Percentiles rank a stretch among this genome's conserved stretches.
phyloP scores from a whole-genome alignment of 2,113 vertebrate species.

The Urocolius indicus region DNA sequence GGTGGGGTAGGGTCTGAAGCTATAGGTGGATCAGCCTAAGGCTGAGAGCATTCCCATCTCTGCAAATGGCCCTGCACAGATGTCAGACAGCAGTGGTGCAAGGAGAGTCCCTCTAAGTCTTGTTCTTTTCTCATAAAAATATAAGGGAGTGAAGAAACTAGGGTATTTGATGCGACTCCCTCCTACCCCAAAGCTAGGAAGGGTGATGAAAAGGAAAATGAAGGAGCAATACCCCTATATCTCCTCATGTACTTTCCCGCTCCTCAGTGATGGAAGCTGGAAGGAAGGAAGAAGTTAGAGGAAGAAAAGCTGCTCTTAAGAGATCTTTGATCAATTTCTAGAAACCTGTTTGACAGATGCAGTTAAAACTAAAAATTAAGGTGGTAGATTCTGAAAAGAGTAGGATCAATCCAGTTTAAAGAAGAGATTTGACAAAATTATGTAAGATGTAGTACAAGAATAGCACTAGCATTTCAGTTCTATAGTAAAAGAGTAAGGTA shows the following conservation, averaged over 20 bases:
- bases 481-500: not conserved
- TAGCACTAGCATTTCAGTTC: not conserved
- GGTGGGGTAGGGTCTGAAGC: not conserved
- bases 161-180: not conserved
- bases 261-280: not conserved
- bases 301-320: not conserved
- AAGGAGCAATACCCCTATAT: not conserved
- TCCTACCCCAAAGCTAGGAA: not conserved
- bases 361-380: slow-evolving; percentile 8
- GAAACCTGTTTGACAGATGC: not conserved
- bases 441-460: not conserved
- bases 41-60: not conserved
- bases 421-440: slow-evolving; percentile 30
- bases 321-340: not conserved
- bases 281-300: not conserved
- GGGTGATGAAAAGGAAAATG: not conserved
- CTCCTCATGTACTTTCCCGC: not conserved
- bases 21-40: not conserved
- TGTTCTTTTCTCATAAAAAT: not conserved
- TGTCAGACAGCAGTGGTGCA: not conserved
- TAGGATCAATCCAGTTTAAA: not conserved
- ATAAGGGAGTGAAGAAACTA: not conserved
- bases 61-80: not conserved
- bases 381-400: not conserved
- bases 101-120: not conserved